Evolutionary conservation across 2,888 invertebrate species (phyloP).

Genomic region (Eilema griseolum): DNA sequence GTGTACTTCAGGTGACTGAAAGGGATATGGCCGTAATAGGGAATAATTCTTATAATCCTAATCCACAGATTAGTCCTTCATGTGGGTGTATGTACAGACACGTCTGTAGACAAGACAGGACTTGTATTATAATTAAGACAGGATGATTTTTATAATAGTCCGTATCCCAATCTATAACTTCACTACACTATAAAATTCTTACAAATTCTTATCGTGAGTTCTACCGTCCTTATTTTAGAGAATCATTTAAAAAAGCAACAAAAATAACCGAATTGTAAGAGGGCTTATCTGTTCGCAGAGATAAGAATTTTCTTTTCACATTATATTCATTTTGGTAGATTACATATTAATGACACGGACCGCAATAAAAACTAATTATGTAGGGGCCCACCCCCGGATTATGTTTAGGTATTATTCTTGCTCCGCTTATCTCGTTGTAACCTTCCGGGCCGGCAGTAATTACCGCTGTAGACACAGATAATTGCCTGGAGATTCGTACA

Average conservation of each 20-base stretch:
- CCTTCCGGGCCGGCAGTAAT: slow-evolving; percentile 63
- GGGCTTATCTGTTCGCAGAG: slow-evolving; percentile 15
- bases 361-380: slow-evolving; percentile 43
- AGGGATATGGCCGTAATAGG: too few relatives aligned
- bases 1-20: too few relatives aligned
- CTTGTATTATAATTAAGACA: too few relatives aligned
- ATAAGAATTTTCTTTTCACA: slow-evolving; percentile 18
- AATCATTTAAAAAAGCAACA: background rate
- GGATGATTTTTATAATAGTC: too few relatives aligned
- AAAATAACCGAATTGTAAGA: background rate
- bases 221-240: background rate
- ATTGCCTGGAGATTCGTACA: slow-evolving; percentile 66
- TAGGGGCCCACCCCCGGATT: slow-evolving; percentile 23
- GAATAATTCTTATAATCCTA: too few relatives aligned
- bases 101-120: too few relatives aligned
- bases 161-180: background rate
- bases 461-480: slow-evolving; percentile 70
- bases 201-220: background rate
- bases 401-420: slow-evolving; percentile 39
- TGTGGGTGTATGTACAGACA: too few relatives aligned
- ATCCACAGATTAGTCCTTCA: too few relatives aligned
- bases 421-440: slow-evolving; percentile 64
- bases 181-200: background rate
- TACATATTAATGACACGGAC: slow-evolving; percentile 26
- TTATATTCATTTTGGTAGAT: slow-evolving; percentile 27